Evolutionary conservation across 2,797 vertebrate species (phyloP).

Genomic region (Poecilia gillii): DNA sequence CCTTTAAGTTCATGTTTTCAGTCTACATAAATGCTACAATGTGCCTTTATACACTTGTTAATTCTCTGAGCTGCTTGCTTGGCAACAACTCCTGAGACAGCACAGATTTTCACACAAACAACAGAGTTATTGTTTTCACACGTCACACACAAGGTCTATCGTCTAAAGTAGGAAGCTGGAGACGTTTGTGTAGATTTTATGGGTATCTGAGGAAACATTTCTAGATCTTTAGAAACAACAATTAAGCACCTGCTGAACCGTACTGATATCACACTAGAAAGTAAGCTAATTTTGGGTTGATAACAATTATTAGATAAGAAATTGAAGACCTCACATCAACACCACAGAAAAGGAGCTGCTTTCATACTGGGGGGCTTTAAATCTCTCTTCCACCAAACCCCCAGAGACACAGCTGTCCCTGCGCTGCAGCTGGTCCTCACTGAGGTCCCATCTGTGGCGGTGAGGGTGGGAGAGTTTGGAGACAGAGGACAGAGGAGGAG

Average conservation of each 20-base stretch:
- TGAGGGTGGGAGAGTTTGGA: slow-evolving; percentile 17
- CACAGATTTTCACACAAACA: slow-evolving; percentile 3
- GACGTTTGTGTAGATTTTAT: not conserved
- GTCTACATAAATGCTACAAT: slow-evolving; percentile 1
- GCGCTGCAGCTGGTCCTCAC: slow-evolving; percentile 66
- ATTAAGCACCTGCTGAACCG: not conserved
- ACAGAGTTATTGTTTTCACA: slow-evolving; percentile 4
- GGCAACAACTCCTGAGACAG: not conserved
- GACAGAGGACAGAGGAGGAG: not conserved
- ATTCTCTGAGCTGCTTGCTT: slow-evolving; percentile 5
- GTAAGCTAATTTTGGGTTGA: not conserved
- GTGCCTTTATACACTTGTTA: not conserved
- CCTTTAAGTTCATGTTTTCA: not conserved
- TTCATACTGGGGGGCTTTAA: slow-evolving; percentile 29
- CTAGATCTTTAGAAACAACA: not conserved
- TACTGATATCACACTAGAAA: not conserved
- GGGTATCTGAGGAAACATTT: not conserved
- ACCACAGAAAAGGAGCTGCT: not conserved
- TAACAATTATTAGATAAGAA: slow-evolving; percentile 8
- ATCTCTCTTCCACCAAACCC: slow-evolving; percentile 28
- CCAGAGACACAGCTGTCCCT: slow-evolving; percentile 20
- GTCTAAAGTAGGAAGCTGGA: not conserved
- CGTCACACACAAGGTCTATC: not conserved
- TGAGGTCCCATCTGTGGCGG: slow-evolving; percentile 58
- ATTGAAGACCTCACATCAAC: not conserved